Evolutionary conservation across 2,113 vertebrate genomes (phyloP), one percentile per base, ranked within the genome.

Genomic region (Mystacornis crossleyi): DNA sequence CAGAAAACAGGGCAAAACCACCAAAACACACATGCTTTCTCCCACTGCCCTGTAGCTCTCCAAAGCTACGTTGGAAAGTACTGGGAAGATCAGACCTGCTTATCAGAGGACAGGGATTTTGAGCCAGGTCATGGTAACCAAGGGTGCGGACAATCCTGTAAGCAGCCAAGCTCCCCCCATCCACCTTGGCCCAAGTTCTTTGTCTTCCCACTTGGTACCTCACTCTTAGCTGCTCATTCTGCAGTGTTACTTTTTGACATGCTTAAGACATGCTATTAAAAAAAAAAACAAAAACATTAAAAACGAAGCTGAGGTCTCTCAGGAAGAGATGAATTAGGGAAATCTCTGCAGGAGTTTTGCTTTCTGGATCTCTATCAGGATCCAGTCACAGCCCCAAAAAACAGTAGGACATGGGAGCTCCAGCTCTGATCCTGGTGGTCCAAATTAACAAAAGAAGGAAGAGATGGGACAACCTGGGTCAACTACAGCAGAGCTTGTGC

Each of bases 181-280:
- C 25, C 19, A 48, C 34, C 25, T 65, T 17, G 43, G 48, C 25
- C n/a, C 7, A 3, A 6, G 17, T 33, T 77, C 42, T 40, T 73
- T 66, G 8, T n/a, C 28, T 61, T 54, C 42, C 1, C 0, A 0
- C 29, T 29, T 54, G 31, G 5, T 26, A 50, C 8, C 13, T 71
- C 60, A n/a, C 28, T 55, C 48, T 77, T 47, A 57, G 17, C 23
- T 25, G 10, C 14, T 61, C 38, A 36, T 64, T 74, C 18, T 67
- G 23, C 45, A 34, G 33, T 42, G 21, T 4, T 45, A 12, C 45
- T 67, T 81, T 57, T 50, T 72, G 18, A 29, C 8, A 66, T 4
- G 8, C 2, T 51, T 72, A 89, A 65, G n/a, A 72, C 8, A 23
- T 3, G 6, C 4, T 65, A 4, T 17, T 8, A 75, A 67, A 34